Conservation (phyloP, 1,140 invertebrate species). For the Matsumurasca onukii region DNA sequence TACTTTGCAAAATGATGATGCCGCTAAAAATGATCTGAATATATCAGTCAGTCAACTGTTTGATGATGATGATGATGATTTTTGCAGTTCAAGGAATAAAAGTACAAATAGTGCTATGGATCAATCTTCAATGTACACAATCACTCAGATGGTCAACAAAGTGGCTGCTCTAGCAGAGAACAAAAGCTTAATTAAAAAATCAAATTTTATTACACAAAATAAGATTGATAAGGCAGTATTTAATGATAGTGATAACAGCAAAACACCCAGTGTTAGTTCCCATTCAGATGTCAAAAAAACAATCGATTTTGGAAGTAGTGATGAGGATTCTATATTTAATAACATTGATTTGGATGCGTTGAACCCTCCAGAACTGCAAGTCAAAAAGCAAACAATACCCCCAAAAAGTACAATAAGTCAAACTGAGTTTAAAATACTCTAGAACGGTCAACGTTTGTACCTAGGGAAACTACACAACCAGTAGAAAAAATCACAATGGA, state of each 20-base stretch:
- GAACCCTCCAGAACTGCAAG: no score
- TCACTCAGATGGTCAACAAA: conserved; percentile 24
- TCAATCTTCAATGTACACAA: conserved; percentile 22
- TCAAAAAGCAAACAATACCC: no score
- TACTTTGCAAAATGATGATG: no score
- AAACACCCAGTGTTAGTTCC: no score
- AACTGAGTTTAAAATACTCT: no score
- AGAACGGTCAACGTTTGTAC: no score
- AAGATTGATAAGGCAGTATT: not conserved
- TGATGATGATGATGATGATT: conserved; percentile 26
- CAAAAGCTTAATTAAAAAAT: not conserved
- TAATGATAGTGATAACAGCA: not conserved
- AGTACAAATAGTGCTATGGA: not conserved
- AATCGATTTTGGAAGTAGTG: conserved; percentile 5
- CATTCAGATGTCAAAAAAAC: no score
- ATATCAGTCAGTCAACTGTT: conserved; percentile 18
- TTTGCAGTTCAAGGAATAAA: conserved; percentile 1
- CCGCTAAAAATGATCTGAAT: not conserved
- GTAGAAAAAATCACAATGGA: no score
- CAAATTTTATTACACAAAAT: not conserved
- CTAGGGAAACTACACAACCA: no score
- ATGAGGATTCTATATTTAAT: conserved; percentile 11
- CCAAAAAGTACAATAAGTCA: no score
- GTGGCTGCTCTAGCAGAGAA: not conserved
- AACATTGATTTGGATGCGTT: conserved; percentile 11